Percentiles rank a stretch among this genome's conserved stretches.
Evolutionary conservation across 2,888 invertebrate species (phyloP).

Genomic region (Vanessa cardui): DNA sequence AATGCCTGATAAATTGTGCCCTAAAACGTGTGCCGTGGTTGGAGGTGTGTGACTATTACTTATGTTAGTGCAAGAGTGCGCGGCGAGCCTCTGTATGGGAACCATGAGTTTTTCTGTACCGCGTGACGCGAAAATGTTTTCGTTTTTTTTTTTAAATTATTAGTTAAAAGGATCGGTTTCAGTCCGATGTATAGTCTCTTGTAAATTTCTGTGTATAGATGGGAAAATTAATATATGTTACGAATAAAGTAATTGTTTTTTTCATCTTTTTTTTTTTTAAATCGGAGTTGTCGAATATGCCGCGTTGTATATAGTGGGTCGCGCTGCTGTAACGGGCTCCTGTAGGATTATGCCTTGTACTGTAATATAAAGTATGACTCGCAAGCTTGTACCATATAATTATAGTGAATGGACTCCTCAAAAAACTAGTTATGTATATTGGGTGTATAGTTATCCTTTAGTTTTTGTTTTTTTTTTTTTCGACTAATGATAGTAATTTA

Average conservation of each 20-base stretch:
- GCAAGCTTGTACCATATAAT: conserved; percentile 76
- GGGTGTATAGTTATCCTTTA: conserved; percentile 80
- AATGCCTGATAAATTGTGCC: conserved; percentile 75
- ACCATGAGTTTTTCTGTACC: conserved; percentile 40
- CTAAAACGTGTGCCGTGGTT: conserved; percentile 70
- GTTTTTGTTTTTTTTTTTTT: conserved; percentile 74
- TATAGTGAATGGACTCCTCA: conserved; percentile 69
- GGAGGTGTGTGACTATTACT: conserved; percentile 53
- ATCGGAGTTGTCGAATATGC: conserved; percentile 50
- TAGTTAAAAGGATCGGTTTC: conserved; percentile 60
- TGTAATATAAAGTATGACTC: conserved; percentile 66
- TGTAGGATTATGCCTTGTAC: conserved; percentile 72
- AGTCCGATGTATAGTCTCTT: conserved; percentile 75
- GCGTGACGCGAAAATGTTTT: conserved; percentile 23
- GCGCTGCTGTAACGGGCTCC: conserved; percentile 55
- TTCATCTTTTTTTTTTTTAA: conserved; percentile 53
- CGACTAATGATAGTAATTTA: conserved; percentile 81
- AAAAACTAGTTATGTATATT: conserved; percentile 74
- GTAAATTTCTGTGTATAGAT: conserved; percentile 80
- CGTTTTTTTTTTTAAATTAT: conserved; percentile 59
- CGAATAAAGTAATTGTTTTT: conserved; percentile 67
- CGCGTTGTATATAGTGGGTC: conserved; percentile 60
- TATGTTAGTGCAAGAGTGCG: conserved; percentile 42
- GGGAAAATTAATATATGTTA: conserved; percentile 81
- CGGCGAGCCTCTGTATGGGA: conserved; percentile 46